A percentile compares a stretch with the other conserved stretches of the same genome.
Evolutionary conservation across 2,113 vertebrate genomes (phyloP).

Genomic region (Calyptommatus sinebrachiatus): DNA sequence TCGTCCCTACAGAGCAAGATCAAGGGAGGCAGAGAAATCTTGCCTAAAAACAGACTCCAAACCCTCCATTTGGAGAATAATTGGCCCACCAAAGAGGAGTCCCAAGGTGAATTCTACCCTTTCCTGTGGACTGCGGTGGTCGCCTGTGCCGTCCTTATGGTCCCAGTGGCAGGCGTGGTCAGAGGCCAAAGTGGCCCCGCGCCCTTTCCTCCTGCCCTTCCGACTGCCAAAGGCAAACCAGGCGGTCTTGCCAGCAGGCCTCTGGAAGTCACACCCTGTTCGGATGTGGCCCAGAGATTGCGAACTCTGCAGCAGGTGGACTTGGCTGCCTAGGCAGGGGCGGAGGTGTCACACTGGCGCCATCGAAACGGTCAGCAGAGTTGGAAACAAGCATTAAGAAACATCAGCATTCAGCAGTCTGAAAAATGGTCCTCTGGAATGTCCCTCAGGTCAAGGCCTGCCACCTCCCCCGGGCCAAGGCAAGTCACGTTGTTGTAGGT

Average conservation of each 20-base stretch:
- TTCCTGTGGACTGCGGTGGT: neutral
- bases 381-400: neutral
- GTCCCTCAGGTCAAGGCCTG: constrained; percentile 85
- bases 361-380: neutral
- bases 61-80: neutral
- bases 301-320: neutral
- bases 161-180: too few species aligned
- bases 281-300: neutral
- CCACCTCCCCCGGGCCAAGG: constrained; percentile 69
- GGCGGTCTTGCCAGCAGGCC: neutral
- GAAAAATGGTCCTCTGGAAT: constrained; percentile 74
- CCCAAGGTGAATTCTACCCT: neutral
- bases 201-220: neutral
- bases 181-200: neutral
- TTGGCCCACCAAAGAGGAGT: neutral
- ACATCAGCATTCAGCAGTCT: constrained; percentile 67
- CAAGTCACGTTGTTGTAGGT: constrained; percentile 94
- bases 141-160: too few species aligned
- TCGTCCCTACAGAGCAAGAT: too few species aligned
- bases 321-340: neutral
- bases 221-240: neutral
- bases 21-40: neutral
- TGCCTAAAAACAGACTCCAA: too few species aligned
- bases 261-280: neutral
- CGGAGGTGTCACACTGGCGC: neutral